Evolutionary conservation across 2,113 vertebrate species (phyloP).

Genomic region (Blennius ocellaris): DNA sequence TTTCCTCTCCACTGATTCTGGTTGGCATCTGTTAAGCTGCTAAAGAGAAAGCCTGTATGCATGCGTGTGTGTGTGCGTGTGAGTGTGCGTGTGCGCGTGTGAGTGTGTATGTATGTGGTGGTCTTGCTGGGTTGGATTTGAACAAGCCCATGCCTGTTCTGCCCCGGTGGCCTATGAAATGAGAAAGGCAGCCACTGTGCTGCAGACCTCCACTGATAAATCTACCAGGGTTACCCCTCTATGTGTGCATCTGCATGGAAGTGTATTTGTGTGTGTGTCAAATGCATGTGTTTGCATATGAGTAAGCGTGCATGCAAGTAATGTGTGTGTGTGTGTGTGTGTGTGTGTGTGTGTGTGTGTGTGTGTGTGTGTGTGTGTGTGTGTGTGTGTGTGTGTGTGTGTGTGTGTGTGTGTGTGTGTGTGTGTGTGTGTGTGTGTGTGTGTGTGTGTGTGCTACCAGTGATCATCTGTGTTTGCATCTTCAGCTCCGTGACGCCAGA

Average conservation of each 20-base stretch:
- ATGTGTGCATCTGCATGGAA: constrained; percentile 65
- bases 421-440: constrained; percentile 13
- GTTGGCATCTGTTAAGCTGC: constrained; percentile 87
- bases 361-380: not conserved
- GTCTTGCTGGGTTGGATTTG: constrained; percentile 89
- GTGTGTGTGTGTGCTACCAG: constrained; percentile 29
- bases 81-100: constrained; percentile 32
- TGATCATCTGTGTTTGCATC: constrained; percentile 78
- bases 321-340: constrained; percentile 40
- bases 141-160: constrained; percentile 89
- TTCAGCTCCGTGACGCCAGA: constrained; percentile 75
- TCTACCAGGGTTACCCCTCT: constrained; percentile 81
- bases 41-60: constrained; percentile 80
- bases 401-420: too few relatives aligned
- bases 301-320: constrained; percentile 70
- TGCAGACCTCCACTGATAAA: constrained; percentile 86
- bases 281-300: constrained; percentile 63
- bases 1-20: constrained; percentile 74
- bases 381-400: constrained; percentile 19
- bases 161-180: constrained; percentile 91
- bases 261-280: constrained; percentile 43
- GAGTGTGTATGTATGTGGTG: constrained; percentile 69
- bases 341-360: constrained; percentile 8
- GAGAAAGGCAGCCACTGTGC: constrained; percentile 90
- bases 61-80: constrained; percentile 36